Evolutionary conservation across 1,140 invertebrate species (phyloP), one percentile per base, ranked within the genome.

Genomic region (Diabrotica virgifera): DNA sequence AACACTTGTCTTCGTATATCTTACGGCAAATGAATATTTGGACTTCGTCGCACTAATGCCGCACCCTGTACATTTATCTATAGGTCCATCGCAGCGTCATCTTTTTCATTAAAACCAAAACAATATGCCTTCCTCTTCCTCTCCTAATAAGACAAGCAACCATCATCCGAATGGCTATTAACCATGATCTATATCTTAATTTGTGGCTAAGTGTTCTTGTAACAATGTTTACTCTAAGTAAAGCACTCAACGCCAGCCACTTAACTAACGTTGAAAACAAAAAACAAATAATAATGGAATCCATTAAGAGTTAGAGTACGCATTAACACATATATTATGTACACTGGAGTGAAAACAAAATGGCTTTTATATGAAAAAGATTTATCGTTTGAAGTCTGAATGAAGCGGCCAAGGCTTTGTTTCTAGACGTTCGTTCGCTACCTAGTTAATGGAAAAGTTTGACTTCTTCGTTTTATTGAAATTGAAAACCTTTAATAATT

Each of bases 211-310:
- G 60, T 62, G 60, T 62, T 54, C 52, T 37, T 54, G 52, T 62
- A 62, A 62, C 60, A 62, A 62, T 62, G 60, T 62, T 62, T 62
- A 62, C 52, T 10, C 60, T 62, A 13, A 62, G 60, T 54, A 52
- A 24, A 62, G 60, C 60, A 62, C 60, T 62, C 52, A 36, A 62
- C 37, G 52, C 52, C 60, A 54, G 52, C 60, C 38, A 54, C 60
- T 54, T 46, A 54, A 54, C 36, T 54, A 38, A 36, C 35, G 60
- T 62, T 53, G 37, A 35, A 54, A 38, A 62, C 36, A 62, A 62
- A 62, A 62, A 62, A 54, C 60, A 54, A 55, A 53, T 38, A 46
- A 46, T 59, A 46, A 46, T 46, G 40, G 46, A 50, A 54, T 62
- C 60, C 60, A 62, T 62, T 62, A 62, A 62, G 40, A 46, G 40